Base-by-base conservation (phyloP, 53 echinoderm and acorn worm genomes). In the Zoroaster sp. region DNA sequence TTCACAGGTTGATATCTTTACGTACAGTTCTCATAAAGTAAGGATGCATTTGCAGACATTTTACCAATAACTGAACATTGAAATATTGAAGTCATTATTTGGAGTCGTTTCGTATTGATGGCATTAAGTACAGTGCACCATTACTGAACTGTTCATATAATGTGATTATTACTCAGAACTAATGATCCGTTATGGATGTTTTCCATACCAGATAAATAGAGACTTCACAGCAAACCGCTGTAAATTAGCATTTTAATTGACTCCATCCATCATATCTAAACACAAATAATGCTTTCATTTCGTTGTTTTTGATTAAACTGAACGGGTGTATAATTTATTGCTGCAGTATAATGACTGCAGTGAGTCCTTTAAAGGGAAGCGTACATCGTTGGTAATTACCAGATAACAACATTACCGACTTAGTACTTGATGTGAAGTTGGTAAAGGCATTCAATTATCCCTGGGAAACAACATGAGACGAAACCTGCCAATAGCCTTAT, bases 171-270 rank as follows among this genome's bases (percentile, higher is more conserved):
- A 66, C 25, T 38, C 18, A 18, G 40, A 59, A 10, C 12, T 31
- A 71, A 85, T 85, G 85, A 85, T 32, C 33, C 85, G 69, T 85
- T 34, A 20, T 85, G 45, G 49, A 85, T 85, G 71, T 15, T 71
- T 69, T 34, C 85, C 85, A 69, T 71, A 21, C 70, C 69, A 20
- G 70, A 47, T 69, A 71, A 44, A 85, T 85, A 85, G 38, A 85
- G 85, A 85, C 85, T 85, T 85, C 85, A 71, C 47, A 85, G 85
- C 71, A 70, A 35, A 37, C 85, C 85, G 85, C 85, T 46, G 11
- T 79, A 70, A 31, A 85, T 85, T 85, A 46, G 35, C 85, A 85
- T 85, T 71, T 85, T 85, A 37, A 85, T 85, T 85, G 71, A 34
- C 20, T 69, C 32, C 85, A 85, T 85, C 85, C 85, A 85, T 85